Conservation (phyloP, 1,140 invertebrate species). For the Cataglyphis hispanica region DNA sequence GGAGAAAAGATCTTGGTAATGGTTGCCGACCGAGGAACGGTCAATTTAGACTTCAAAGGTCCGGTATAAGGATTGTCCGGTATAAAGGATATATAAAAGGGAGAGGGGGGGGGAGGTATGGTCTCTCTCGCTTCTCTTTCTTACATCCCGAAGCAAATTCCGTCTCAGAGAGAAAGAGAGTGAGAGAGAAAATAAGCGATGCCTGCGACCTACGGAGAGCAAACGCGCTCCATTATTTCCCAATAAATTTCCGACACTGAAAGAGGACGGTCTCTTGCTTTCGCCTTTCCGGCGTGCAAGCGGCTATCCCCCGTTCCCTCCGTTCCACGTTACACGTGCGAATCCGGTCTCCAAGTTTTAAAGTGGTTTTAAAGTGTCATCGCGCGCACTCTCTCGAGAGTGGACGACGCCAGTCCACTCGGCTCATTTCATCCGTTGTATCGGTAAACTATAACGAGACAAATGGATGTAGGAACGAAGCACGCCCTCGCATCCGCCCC, state of each 20-base stretch:
- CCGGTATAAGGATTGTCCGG: conserved; percentile 68
- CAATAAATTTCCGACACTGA: conserved; percentile 76
- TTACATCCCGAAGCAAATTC: conserved; percentile 68
- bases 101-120: conserved; percentile 38
- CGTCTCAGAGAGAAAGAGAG: conserved; percentile 12
- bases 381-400: conserved; percentile 63
- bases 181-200: conserved; percentile 15
- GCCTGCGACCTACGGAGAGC: conserved; percentile 51
- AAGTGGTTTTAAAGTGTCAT: conserved; percentile 82
- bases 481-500: conserved; percentile 57
- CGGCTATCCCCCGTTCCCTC: conserved; percentile 16
- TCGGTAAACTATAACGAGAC: conserved; percentile 83
- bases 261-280: conserved; percentile 29
- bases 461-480: conserved; percentile 79
- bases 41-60: conserved; percentile 83
- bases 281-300: conserved; percentile 6
- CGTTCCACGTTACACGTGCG: conserved; percentile 54
- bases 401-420: conserved; percentile 66
- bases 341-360: conserved; percentile 74
- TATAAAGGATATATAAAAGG: conserved; percentile 73
- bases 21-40: conserved; percentile 72
- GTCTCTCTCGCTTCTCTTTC: not conserved
- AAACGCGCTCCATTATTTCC: conserved; percentile 77
- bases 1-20: conserved; percentile 75
- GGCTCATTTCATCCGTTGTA: conserved; percentile 72